Evolutionary conservation across 2,888 invertebrate genomes (phyloP), one percentile per base, ranked within the genome.

Genomic region (Idaea straminata): DNA sequence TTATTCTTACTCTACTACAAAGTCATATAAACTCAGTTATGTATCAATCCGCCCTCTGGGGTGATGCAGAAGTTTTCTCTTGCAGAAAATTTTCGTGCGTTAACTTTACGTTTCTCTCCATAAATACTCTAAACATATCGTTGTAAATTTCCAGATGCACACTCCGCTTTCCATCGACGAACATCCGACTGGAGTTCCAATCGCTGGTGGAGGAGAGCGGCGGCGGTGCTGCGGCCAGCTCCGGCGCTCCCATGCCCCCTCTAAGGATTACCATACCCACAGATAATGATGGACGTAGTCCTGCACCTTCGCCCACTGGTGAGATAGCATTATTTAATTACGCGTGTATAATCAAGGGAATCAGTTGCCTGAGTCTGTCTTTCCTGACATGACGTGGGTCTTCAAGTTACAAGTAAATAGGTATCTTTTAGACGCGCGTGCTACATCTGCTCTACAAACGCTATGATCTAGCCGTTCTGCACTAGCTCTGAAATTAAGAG

Each of bases 131-230:
- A 36, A 4, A 4, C 6, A 36, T 10, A 4, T 36, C 36, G 36
- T 47, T 47, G 10, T 10, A 47, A 47, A 25, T 62, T 94, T 95
- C 15, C 94, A 99, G 98, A 91, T 99, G 99, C 93, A 96, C 96
- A 74, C 96, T 99, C 82, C 95, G 99, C 79, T 99, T 99, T 94
- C 99, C 99, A 69, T 99, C 98, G 88, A 99, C 99, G 85, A 98
- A 97, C 88, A 99, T 99, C 86, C 96, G 97, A 76, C 95, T 99
- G 83, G 95, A 96, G 87, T 99, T 99, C 93, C 97, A 98, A 92
- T 98, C 98, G 66, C 94, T 99, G 85, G 95, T 98, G 74, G 96
- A 97, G 84, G 96, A 97, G 81, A 94, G 95, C 72, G 95, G 95
- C 61, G 94, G 94, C 70, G 88, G 94, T 79, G 79, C 91, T 5